These are phyloP conservation scores for Cremastobaeus sp. DNA, from an alignment of 2,888 invertebrate species.

Conservation along the genomic window DNA sequence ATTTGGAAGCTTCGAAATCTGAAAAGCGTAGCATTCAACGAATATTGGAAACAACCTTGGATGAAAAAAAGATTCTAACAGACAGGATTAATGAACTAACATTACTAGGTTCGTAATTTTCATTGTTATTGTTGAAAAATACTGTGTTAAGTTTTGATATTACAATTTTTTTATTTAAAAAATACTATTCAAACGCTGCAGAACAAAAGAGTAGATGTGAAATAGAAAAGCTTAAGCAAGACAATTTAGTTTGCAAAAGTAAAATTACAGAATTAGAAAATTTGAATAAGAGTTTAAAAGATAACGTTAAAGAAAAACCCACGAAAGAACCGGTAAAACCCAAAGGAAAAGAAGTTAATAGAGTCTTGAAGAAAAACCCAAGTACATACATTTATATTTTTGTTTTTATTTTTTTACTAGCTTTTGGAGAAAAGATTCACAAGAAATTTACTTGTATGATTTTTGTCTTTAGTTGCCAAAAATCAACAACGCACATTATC, in stretches of 20 bases:
- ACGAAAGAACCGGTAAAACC: conserved; percentile 60
- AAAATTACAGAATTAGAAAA: conserved; percentile 79
- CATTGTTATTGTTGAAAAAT: background rate
- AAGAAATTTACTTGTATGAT: background rate
- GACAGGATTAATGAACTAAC: conserved; percentile 82
- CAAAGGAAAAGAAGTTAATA: conserved; percentile 66
- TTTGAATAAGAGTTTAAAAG: conserved; percentile 59
- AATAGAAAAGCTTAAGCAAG: conserved; percentile 79
- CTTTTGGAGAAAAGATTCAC: background rate
- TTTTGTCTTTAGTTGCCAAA: conserved; percentile 35
- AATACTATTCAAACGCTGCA: conserved; percentile 67
- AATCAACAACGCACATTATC: conserved; percentile 14
- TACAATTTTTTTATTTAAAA: conserved; percentile 16
- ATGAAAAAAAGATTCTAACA: conserved; percentile 81
- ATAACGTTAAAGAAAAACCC: conserved; percentile 64
- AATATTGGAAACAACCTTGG: conserved; percentile 79
- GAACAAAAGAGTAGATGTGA: conserved; percentile 80
- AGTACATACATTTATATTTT: conserved; percentile 54
- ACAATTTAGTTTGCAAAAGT: conserved; percentile 77
- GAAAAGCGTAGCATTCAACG: conserved; percentile 82
- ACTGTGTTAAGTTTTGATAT: conserved; percentile 8
- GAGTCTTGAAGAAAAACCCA: conserved; percentile 63
- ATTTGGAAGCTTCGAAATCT: conserved; percentile 79
- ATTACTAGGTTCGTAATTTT: conserved; percentile 78
- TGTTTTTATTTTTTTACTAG: conserved; percentile 1